A percentile compares a stretch with the other conserved stretches of the same genome.
Conservation (phyloP, 2,797 vertebrate species). For the Pseudomugil gertrudae region DNA sequence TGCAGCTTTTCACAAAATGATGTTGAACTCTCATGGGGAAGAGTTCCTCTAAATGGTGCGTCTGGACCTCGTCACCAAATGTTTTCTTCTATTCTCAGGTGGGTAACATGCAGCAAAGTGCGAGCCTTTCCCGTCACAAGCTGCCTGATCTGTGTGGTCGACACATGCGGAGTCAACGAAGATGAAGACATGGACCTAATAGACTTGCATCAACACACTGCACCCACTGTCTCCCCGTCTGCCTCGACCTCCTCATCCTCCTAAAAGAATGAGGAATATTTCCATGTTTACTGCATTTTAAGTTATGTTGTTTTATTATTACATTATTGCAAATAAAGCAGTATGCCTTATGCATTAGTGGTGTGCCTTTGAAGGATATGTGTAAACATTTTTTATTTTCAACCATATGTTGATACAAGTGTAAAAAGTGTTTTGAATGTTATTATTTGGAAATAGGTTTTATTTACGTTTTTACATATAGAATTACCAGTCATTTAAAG, state of each 20-base stretch:
- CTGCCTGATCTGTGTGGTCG: constrained; percentile 96
- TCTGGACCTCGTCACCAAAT: neutral
- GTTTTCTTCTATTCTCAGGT: constrained; percentile 58
- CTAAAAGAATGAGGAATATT: constrained; percentile 5
- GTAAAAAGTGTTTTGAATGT: constrained; percentile 5
- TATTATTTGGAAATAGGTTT: constrained; percentile 8
- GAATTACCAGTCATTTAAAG: neutral
- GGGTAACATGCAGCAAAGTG: constrained; percentile 94
- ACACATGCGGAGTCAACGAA: constrained; percentile 97
- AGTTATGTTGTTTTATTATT: neutral
- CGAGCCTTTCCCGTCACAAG: constrained; percentile 96
- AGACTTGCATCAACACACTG: constrained; percentile 65
- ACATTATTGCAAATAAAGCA: neutral
- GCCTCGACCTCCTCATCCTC: constrained; percentile 60
- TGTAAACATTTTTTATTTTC: constrained; percentile 25
- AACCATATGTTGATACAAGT: constrained; percentile 4
- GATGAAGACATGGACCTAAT: constrained; percentile 86
- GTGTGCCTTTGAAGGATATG: constrained; percentile 1
- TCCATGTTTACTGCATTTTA: neutral
- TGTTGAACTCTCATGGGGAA: neutral
- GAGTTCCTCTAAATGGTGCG: neutral
- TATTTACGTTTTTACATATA: constrained; percentile 12
- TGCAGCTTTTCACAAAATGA: constrained; percentile 1
- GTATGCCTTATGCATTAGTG: constrained; percentile 9
- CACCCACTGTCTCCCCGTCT: constrained; percentile 43